Percentiles rank a stretch among this genome's conserved stretches.
phyloP scores from a whole-genome alignment of 2,888 invertebrate species.

The Pollenia labialis region DNA sequence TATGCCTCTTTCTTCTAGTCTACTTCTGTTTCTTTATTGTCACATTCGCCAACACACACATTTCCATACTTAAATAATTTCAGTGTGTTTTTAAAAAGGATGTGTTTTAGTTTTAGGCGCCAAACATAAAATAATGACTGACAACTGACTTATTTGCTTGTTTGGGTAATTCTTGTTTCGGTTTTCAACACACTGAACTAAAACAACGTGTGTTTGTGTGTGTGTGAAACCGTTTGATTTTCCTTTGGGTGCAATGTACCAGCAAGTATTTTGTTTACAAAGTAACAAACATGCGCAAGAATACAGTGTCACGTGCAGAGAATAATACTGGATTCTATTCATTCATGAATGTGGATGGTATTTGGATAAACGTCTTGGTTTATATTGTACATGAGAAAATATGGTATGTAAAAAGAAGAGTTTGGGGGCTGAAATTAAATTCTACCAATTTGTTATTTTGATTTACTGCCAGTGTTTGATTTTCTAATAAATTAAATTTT shows the following conservation, averaged over 20 bases:
- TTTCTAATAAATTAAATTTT: slow-evolving; percentile 21
- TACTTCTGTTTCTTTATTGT: slow-evolving; percentile 16
- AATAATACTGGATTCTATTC: slow-evolving; percentile 61
- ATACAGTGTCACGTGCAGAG: slow-evolving; percentile 16
- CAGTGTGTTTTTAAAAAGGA: neutral
- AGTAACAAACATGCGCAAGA: slow-evolving; percentile 59
- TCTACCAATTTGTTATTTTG: neutral
- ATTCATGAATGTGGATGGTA: slow-evolving; percentile 66
- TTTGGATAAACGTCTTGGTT: slow-evolving; percentile 1
- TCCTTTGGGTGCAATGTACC: slow-evolving; percentile 65
- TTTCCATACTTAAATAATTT: neutral
- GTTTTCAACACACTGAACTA: neutral
- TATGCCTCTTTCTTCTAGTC: slow-evolving; percentile 36
- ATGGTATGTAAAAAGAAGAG: too few relatives aligned
- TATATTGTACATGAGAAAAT: neutral
- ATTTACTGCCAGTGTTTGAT: slow-evolving; percentile 15
- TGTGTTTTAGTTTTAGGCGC: slow-evolving; percentile 73
- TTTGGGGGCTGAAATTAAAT: neutral
- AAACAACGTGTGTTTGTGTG: neutral
- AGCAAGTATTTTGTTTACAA: slow-evolving; percentile 61
- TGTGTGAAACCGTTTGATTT: slow-evolving; percentile 1
- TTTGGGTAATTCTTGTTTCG: slow-evolving; percentile 8
- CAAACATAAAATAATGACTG: slow-evolving; percentile 51
- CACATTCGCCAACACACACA: neutral
- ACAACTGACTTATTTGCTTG: slow-evolving; percentile 24